Conservation (phyloP, 2,888 invertebrate genomes). For the Nasonovia ribisnigri region DNA sequence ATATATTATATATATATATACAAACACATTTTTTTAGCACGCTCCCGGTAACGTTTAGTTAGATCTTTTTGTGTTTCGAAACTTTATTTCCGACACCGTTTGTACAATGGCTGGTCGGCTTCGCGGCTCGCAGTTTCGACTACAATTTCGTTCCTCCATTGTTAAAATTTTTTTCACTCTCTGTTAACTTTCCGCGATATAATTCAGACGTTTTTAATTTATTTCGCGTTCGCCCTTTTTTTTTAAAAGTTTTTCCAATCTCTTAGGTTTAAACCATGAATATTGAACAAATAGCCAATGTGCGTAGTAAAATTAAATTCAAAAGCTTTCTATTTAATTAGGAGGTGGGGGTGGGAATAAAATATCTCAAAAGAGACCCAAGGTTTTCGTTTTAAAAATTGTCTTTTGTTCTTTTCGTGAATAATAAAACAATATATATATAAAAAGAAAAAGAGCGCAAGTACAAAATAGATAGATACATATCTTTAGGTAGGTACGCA, state of each 20-base stretch:
- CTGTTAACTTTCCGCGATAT: not conserved
- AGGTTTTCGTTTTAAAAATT: not conserved
- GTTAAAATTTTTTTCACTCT: slow-evolving; percentile 67
- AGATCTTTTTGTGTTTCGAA: not conserved
- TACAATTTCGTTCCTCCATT: slow-evolving; percentile 39
- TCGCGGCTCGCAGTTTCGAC: not conserved
- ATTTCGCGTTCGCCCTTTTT: not conserved
- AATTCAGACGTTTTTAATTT: slow-evolving; percentile 25
- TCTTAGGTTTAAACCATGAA: not conserved
- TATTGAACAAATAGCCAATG: not conserved
- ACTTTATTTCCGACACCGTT: not conserved
- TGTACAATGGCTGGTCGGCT: not conserved
- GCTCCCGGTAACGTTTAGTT: not conserved
- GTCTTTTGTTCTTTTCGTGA: not conserved
- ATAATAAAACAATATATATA: not conserved
- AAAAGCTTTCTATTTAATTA: not conserved
- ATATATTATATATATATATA: not conserved
- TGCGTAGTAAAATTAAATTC: not conserved
- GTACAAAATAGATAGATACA: not conserved
- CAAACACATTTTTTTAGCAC: not conserved
- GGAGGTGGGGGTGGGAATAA: not conserved
- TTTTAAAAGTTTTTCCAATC: not conserved
- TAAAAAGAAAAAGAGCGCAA: not conserved
- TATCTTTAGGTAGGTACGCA: not conserved
- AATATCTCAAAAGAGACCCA: not conserved